These are phyloP conservation scores for Papilio polyxenes DNA, from an alignment of 1,140 invertebrate species.

Conservation along the genomic window DNA sequence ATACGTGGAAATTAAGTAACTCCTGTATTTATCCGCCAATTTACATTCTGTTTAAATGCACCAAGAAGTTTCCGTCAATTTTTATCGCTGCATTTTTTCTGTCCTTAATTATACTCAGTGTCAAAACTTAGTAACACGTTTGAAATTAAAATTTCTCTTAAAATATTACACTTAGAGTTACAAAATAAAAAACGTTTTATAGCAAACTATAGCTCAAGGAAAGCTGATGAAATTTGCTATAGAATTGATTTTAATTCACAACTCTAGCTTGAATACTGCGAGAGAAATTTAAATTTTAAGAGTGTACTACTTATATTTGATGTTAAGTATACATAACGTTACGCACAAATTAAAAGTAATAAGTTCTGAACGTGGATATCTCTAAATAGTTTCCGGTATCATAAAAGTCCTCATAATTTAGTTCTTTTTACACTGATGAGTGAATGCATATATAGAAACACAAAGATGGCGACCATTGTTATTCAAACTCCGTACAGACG, in stretches of 20 bases:
- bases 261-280: too few species aligned
- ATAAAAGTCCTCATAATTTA: not conserved
- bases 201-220: too few species aligned
- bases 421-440: not conserved
- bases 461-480: conserved; percentile 2
- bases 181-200: too few species aligned
- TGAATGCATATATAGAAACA: too few species aligned
- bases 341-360: too few species aligned
- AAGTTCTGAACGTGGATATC: not conserved
- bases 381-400: not conserved
- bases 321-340: too few species aligned
- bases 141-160: not conserved
- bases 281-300: too few species aligned
- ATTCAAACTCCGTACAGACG: conserved; percentile 4
- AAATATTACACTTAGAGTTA: not conserved
- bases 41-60: not conserved
- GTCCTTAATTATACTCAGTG: too few species aligned
- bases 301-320: too few species aligned
- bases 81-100: not conserved
- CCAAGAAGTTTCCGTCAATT: not conserved
- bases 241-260: too few species aligned
- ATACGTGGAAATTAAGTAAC: conserved; percentile 14
- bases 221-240: too few species aligned
- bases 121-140: too few species aligned
- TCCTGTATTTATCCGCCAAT: not conserved